Base-by-base conservation (phyloP, 2,797 vertebrate species). In the Furcifer pardalis region DNA sequence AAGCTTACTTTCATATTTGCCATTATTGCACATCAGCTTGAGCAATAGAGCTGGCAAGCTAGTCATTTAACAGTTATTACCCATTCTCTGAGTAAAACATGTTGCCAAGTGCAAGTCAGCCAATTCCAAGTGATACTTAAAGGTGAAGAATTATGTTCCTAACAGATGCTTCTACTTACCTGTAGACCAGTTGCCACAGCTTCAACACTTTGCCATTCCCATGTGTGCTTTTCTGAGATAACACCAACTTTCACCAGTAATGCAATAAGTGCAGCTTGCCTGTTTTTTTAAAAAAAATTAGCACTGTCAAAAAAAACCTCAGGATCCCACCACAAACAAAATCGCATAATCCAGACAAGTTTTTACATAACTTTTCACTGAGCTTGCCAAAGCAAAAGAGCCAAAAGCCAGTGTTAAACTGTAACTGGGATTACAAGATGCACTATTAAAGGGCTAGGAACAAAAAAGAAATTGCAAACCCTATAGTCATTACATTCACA, bases 141-240 rank as follows among this genome's bases (percentile, higher is more conserved):
- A 21, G 42, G 25, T 5, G 21, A 8, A 27, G 46, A 35, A n/a
- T 56, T 49, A 78, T n/a, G 13, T 77, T 88, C n/a, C n/a, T n/a
- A n/a, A n/a, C n/a, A n/a, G 52, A 25, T 0, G 19, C 44, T 68
- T 59, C 59, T 32, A 82, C 89, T 88, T 91, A 99, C 99, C 97
- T 99, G 98, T 82, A 99, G 94, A 77, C 98, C 99, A 1, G 99
- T 99, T 66, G 99, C 99, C 84, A 99, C 98, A 86, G 97, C 98
- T 95, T 99, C 98, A 91, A 99, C 98, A 15, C 94, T 98, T 19
- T 97, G 93, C 98, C 99, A 99, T 75, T 99, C 99, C 98, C 98
- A 99, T 0, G 96, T 98, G 49, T 90, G 97, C 56, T 95, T 95
- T 81, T 99, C 97, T 85, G 98, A 99, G 94, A 99, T 99, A 73